Conservation (phyloP, 1,140 invertebrate species). For the Coenobita brevimanus region DNA sequence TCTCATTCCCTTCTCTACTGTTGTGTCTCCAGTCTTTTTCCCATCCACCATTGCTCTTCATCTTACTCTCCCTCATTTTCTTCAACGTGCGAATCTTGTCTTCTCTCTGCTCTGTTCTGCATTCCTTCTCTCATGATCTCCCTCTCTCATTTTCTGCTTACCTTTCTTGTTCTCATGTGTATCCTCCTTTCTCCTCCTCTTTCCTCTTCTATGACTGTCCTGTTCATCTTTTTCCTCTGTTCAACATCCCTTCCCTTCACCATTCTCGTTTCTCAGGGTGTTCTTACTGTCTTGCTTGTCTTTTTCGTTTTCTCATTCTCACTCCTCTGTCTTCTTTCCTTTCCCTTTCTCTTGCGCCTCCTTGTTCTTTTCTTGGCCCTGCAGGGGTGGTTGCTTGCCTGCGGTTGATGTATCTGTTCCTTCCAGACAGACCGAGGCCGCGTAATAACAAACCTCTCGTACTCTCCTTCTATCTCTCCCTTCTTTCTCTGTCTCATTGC, state of each 20-base stretch:
- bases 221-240: not conserved
- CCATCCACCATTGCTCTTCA: not conserved
- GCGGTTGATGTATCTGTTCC: not conserved
- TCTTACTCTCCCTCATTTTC: not conserved
- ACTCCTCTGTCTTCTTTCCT: not conserved
- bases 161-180: not conserved
- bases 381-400: not conserved
- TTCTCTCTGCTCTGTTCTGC: not conserved
- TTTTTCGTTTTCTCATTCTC: not conserved
- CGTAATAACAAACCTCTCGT: not conserved
- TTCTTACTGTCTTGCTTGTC: not conserved
- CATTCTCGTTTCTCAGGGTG: not conserved
- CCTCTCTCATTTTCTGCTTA: not conserved
- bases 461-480: not conserved
- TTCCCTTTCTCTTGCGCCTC: not conserved
- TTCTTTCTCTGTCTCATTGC: not conserved
- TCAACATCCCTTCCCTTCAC: not conserved
- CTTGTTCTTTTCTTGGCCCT: not conserved
- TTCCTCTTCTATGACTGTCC: not conserved
- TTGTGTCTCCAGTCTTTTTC: no score
- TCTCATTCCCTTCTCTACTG: not conserved
- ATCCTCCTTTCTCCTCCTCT: not conserved
- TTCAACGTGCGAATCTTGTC: not conserved
- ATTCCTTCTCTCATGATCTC: constrained; percentile 7
- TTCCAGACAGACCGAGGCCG: not conserved